phyloP scores from a whole-genome alignment of 2,888 invertebrate genomes.

The Rhagonycha fulva region DNA sequence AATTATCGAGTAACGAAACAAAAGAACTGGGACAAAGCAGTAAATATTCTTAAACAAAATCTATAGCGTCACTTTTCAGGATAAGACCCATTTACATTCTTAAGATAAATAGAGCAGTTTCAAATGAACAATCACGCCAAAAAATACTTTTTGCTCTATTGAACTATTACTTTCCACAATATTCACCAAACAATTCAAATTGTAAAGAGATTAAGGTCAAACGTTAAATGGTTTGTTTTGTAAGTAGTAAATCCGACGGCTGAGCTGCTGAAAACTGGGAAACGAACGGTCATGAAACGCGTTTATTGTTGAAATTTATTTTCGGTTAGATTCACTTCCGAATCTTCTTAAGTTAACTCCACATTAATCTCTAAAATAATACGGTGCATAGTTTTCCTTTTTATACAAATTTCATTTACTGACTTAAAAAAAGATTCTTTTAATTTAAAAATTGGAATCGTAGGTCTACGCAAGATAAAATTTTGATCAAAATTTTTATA shows the following conservation, averaged over 20 bases:
- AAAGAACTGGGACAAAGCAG: slow-evolving; percentile 14
- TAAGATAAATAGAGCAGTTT: slow-evolving; percentile 22
- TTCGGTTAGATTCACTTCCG: slow-evolving; percentile 20
- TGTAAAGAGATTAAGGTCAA: slow-evolving; percentile 42
- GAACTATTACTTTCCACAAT: background rate
- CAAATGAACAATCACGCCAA: slow-evolving; percentile 18
- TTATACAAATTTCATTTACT: slow-evolving; percentile 9
- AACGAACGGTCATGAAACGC: slow-evolving; percentile 35
- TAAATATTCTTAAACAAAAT: slow-evolving; percentile 39
- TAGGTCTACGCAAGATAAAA: background rate
- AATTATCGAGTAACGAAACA: slow-evolving; percentile 21
- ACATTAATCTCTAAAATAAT: slow-evolving; percentile 36
- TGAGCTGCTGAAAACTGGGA: slow-evolving; percentile 41
- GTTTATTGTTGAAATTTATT: slow-evolving; percentile 32
- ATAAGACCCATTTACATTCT: slow-evolving; percentile 32
- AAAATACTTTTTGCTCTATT: background rate
- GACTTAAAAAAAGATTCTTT: background rate
- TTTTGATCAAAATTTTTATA: background rate
- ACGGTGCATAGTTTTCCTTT: slow-evolving; percentile 32
- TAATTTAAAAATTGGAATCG: background rate
- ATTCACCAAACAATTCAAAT: slow-evolving; percentile 19
- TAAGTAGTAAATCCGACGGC: slow-evolving; percentile 43
- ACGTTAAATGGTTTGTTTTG: slow-evolving; percentile 46
- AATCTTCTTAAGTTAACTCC: slow-evolving; percentile 33
- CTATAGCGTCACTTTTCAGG: slow-evolving; percentile 42